Conservation (phyloP, 2,113 vertebrate genomes). For the Albula goreensis region DNA sequence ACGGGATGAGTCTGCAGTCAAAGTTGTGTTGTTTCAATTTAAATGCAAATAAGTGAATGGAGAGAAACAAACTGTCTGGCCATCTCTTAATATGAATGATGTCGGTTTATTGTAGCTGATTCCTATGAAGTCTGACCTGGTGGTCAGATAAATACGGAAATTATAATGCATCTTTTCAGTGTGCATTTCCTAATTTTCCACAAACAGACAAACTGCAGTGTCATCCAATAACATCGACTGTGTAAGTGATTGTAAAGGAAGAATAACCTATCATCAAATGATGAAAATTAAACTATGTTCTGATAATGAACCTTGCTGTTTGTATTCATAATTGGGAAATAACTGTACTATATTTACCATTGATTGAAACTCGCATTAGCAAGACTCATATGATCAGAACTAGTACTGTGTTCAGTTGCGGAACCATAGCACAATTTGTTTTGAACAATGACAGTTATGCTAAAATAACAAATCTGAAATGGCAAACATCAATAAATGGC, state of each 20-base stretch:
- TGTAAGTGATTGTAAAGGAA: background rate
- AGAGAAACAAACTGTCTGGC: constrained; percentile 25
- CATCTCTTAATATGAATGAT: constrained; percentile 20
- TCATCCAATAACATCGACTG: background rate
- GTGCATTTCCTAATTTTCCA: background rate
- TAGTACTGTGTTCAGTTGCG: background rate
- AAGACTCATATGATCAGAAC: too few species aligned
- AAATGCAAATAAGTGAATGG: constrained; percentile 34
- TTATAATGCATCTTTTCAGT: constrained; percentile 9
- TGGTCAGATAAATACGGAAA: background rate
- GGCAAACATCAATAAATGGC: background rate
- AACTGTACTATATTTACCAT: background rate
- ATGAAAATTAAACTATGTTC: background rate
- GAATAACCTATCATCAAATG: constrained; percentile 14
- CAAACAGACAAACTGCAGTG: background rate
- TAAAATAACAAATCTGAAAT: background rate
- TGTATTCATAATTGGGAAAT: background rate
- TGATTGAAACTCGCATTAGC: too few species aligned
- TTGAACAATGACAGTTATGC: background rate
- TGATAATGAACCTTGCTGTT: background rate
- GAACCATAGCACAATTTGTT: background rate
- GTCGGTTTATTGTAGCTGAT: constrained; percentile 1
- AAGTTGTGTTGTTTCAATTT: constrained; percentile 28
- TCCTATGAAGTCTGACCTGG: background rate
- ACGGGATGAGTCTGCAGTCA: background rate